phyloP scores from a whole-genome alignment of 2,113 vertebrate genomes.

The Gadus chalcogrammus region DNA sequence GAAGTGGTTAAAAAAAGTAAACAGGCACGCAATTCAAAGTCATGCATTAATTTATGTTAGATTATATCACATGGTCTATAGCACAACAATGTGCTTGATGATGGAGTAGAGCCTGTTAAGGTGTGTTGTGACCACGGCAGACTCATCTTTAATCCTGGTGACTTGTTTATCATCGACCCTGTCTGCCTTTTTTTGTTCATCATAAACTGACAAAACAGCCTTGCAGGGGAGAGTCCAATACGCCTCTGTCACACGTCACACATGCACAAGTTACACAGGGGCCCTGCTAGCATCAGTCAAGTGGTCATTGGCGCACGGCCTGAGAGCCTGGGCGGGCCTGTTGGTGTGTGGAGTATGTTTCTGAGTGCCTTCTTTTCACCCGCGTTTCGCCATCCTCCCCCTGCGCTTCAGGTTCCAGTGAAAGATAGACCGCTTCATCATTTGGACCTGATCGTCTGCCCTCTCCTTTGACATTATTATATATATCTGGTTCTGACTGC shows the following conservation, averaged over 20 bases:
- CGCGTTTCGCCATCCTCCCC: neutral
- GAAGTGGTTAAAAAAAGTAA: too few species aligned
- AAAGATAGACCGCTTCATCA: neutral
- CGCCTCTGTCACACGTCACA: slow-evolving; percentile 3
- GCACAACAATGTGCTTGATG: too few species aligned
- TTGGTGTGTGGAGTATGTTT: too few species aligned
- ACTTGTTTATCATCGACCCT: too few species aligned
- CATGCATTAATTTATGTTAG: too few species aligned
- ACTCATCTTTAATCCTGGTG: too few species aligned
- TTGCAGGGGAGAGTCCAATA: neutral
- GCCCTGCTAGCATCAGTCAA: neutral
- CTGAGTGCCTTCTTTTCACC: neutral
- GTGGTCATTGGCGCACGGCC: neutral
- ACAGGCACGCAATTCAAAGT: too few species aligned
- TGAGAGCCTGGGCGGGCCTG: neutral
- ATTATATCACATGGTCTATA: too few species aligned
- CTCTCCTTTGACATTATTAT: neutral
- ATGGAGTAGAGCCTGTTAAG: too few species aligned
- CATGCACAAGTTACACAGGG: neutral
- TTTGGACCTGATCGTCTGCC: neutral
- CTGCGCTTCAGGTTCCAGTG: neutral
- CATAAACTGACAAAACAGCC: neutral
- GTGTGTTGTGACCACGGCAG: too few species aligned
- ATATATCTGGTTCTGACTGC: too few species aligned
- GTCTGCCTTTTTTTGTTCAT: too few species aligned